phyloP scores from a whole-genome alignment of 2,888 invertebrate species.

The Gandaritis pyraliata region DNA sequence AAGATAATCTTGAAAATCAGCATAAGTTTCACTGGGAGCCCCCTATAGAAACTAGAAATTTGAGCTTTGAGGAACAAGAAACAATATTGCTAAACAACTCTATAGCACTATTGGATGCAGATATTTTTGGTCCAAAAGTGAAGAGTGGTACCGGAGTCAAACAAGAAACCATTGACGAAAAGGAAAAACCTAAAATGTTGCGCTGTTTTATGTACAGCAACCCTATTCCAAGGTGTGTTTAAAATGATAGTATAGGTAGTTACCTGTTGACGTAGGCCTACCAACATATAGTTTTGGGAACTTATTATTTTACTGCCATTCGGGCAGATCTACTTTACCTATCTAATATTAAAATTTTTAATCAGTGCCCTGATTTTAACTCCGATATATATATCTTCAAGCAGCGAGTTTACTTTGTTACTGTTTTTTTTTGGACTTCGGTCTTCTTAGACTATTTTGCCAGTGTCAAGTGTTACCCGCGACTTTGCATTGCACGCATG shows the following conservation, averaged over 20 bases:
- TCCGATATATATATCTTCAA: no score
- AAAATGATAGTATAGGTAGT: neutral
- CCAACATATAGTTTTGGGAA: no score
- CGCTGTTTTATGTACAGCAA: constrained; percentile 34
- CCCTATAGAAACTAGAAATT: constrained; percentile 38
- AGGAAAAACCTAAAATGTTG: constrained; percentile 29
- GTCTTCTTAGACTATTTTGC: no score
- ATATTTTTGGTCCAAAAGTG: constrained; percentile 26
- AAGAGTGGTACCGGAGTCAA: neutral
- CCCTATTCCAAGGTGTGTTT: constrained; percentile 12
- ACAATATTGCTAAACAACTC: constrained; percentile 52
- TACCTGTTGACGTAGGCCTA: no score
- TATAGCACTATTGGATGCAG: constrained; percentile 58
- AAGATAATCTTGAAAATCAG: constrained; percentile 57
- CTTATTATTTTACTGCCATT: no score
- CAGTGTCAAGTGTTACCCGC: no score
- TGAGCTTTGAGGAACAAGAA: constrained; percentile 57
- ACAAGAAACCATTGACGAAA: neutral
- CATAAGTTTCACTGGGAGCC: constrained; percentile 56
- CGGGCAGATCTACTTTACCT: no score
- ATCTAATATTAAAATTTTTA: no score
- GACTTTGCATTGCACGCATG: no score
- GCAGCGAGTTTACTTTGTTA: no score
- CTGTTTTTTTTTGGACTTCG: no score
- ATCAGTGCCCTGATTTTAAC: no score